Evolutionary conservation across 2,888 invertebrate species (phyloP).

Genomic region (Ypsolopha scabrella): DNA sequence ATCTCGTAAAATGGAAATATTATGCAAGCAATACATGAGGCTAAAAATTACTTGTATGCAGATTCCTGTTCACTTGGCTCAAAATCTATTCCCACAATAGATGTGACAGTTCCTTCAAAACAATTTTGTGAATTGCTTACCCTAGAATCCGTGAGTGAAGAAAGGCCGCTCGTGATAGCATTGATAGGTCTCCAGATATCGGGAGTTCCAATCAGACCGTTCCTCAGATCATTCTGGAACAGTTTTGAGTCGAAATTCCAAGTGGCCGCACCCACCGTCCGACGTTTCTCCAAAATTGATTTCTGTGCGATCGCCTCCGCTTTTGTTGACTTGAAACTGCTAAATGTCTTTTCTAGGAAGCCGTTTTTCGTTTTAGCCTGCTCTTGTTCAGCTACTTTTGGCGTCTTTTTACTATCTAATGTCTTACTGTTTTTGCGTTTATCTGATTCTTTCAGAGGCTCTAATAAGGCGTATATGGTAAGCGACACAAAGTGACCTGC

Average conservation of each 20-base stretch:
- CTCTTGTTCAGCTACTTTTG: conserved; percentile 52
- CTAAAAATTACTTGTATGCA: too few relatives aligned
- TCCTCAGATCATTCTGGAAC: conserved; percentile 72
- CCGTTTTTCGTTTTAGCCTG: conserved; percentile 58
- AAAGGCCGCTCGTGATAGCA: conserved; percentile 74
- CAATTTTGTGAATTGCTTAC: conserved; percentile 31
- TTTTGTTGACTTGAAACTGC: conserved; percentile 56
- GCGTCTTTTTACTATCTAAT: conserved; percentile 35
- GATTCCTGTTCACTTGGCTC: too few relatives aligned
- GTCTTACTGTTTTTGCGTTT: conserved; percentile 46
- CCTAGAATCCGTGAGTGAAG: conserved; percentile 54
- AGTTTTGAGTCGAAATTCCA: conserved; percentile 75
- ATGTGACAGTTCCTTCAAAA: too few relatives aligned
- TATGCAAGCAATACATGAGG: too few relatives aligned
- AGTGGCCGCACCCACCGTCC: conserved; percentile 77
- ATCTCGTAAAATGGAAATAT: too few relatives aligned
- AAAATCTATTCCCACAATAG: too few relatives aligned
- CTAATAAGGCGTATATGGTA: conserved; percentile 76
- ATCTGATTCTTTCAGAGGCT: conserved; percentile 61
- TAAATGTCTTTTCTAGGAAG: conserved; percentile 60
- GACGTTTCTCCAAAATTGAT: conserved; percentile 70
- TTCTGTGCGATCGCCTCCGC: conserved; percentile 54
- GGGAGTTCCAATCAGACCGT: conserved; percentile 73
- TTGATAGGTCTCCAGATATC: conserved; percentile 78
- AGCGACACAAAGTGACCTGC: conserved; percentile 76